Evolutionary conservation across 2,888 invertebrate species (phyloP), one percentile per base, ranked within the genome.

Genomic region (Epinotia ramella): DNA sequence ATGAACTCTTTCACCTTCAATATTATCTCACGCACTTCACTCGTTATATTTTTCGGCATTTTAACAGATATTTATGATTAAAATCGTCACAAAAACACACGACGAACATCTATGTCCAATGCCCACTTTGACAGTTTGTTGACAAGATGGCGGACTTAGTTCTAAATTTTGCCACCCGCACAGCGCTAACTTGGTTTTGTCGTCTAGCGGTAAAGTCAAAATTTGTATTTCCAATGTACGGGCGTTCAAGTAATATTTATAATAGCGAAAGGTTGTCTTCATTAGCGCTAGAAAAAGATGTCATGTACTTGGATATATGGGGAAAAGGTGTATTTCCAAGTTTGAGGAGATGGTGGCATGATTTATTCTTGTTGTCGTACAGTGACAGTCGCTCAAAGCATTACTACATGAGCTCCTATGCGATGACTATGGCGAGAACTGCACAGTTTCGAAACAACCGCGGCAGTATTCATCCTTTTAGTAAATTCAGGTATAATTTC

Each of bases 11-110:
- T 94, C 2, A 94, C 94, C 83, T 92, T 93, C 75, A 94, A 81
- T 83, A 94, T 93, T 80, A 94, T 91, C 69, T 93, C 93, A n/a
- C 94, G 91, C 66, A 94, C 94, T 84, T 94, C 94, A 82, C 83
- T 89, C 4, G 92, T 93, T 76, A 94, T 93, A 79, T 93, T 93
- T 85, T 93, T 94, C 81, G 94, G 94, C 93, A 94, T 94, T 82
- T 87, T 91, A 80, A 20, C 53, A 59, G 59, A 40, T 59, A 76
- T 66, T 67, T 74, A 65, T 72, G 60, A 60, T 56, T 67, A 71
- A 44, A 73, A 73, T 67, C 70, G 46, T 62, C 78, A 78, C 69
- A 80, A 77, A 76, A 78, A 81, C 73, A 80, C 76, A 79, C 75
- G 40, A 78, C 49, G 40, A 28, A 73, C 69, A 73, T 69, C 66